Evolutionary conservation across 2,888 invertebrate species (phyloP), one percentile per base, ranked within the genome.

Genomic region (Drosophila prolongata): DNA sequence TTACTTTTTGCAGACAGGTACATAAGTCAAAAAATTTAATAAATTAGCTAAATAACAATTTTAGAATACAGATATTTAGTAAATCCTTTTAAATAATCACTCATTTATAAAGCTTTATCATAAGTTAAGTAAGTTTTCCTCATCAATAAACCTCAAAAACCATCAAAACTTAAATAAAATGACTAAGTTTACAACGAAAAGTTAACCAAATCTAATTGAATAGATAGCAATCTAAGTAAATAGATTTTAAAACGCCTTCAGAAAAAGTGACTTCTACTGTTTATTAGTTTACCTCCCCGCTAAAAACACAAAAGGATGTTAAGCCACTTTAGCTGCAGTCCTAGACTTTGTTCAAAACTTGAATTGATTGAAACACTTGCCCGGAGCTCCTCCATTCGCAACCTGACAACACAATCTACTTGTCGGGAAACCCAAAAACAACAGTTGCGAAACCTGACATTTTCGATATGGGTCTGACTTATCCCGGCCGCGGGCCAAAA

Each of bases 401-500:
- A 16, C 62, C 47, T 64, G 62, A 64, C 62, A 64, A 64, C 24
- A 37, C 42, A 56, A 56, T 44, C 55, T 44, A 35, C 64, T 35
- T 16, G 62, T 43, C 62, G 42, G 59, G 30, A 6, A 27, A 14
- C 37, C 11, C 16, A 10, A 11, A 57, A 59, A 34, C 30, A 61
- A 44, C 40, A 42, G 34, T 14, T 60, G 60, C 59, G 35, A 76
- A 16, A 49, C 46, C 74, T 83, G 80, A 87, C 80, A 84, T 55
- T 86, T 82, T 84, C 85, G 85, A 87, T 80, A 66, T 80, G 80
- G 87, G 84, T 83, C 78, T 66, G 71, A 66, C 66, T 68, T 66
- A 66, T 47, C 46, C 65, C 38, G 30, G 11, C 66, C 37, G 5
- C 37, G 5, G 43, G 42, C 50, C n/a, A 47, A 49, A 44, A 38